Conservation (phyloP, 2,797 vertebrate genomes). For the Acomys russatus region DNA sequence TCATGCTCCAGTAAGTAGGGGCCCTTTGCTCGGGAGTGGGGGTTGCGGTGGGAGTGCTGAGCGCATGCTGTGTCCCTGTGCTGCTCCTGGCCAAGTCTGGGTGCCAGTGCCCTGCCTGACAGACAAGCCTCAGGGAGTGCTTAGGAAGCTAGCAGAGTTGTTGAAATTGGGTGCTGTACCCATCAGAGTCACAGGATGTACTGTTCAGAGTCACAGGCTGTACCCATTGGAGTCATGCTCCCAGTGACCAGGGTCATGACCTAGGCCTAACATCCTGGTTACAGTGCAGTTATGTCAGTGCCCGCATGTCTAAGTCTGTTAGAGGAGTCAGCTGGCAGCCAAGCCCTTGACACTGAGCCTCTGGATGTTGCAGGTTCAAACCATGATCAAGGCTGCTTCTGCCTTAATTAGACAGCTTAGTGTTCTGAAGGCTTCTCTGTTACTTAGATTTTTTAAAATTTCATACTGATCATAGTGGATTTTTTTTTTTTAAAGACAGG, state of each 20-base stretch:
- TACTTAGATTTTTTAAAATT: not conserved
- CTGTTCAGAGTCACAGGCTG: not conserved
- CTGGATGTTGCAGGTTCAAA: not conserved
- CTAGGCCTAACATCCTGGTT: not conserved
- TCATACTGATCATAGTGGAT: not conserved
- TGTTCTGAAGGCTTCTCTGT: not conserved
- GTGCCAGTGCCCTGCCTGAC: not conserved
- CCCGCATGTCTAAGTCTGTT: not conserved
- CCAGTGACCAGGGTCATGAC: not conserved
- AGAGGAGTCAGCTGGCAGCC: not conserved
- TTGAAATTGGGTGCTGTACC: not conserved
- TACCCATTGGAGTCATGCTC: not conserved
- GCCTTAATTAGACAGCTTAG: not conserved
- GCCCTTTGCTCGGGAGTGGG: fast-evolving
- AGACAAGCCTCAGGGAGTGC: not conserved
- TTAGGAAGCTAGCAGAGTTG: too few relatives aligned
- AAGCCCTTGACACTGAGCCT: not conserved
- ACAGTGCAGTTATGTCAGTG: not conserved
- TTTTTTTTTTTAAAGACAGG: too few relatives aligned
- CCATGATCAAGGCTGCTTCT: not conserved
- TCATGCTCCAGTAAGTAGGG: slow-evolving; percentile 96
- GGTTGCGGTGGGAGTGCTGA: not conserved
- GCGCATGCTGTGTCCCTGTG: fast-evolving
- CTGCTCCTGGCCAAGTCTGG: not conserved
- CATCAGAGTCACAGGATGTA: not conserved